Percentiles rank a stretch among this genome's conserved stretches.
Conservation (phyloP, 2,113 vertebrate genomes). For the Excalfactoria chinensis region DNA sequence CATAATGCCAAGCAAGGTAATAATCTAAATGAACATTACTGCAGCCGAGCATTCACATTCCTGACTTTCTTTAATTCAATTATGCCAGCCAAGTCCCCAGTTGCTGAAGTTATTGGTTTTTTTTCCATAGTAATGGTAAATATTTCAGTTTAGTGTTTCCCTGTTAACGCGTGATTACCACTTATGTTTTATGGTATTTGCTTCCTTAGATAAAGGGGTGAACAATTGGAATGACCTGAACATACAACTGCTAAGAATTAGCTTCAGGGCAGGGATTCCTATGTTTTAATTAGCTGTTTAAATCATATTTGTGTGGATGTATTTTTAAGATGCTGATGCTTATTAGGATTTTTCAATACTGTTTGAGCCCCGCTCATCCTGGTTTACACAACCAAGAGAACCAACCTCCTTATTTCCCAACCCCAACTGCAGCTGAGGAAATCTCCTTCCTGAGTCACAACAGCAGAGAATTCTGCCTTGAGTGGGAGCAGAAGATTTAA, state of each 20-base stretch:
- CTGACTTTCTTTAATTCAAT: neutral
- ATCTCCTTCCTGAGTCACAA: neutral
- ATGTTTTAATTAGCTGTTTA: neutral
- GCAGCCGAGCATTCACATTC: conserved; percentile 11
- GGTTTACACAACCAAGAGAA: neutral
- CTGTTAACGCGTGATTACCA: neutral
- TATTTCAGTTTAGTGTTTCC: neutral
- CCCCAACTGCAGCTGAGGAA: neutral
- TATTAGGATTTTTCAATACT: neutral
- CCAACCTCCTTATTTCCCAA: neutral
- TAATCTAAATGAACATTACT: conserved; percentile 16
- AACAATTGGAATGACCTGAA: neutral
- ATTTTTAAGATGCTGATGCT: neutral
- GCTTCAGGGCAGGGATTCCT: neutral
- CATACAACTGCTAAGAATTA: neutral
- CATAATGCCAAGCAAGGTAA: conserved; percentile 29
- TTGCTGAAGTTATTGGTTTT: neutral
- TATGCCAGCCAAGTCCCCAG: neutral
- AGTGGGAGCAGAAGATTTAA: neutral
- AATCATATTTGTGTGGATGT: neutral
- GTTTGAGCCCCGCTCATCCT: neutral
- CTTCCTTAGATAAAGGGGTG: neutral
- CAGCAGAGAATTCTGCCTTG: neutral
- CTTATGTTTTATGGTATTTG: neutral
- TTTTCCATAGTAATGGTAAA: neutral